A percentile compares a stretch with the other conserved stretches of the same genome.
These are phyloP conservation scores for Mycalesis mineus DNA, from an alignment of 2,888 invertebrate genomes.

Conservation along the genomic window DNA sequence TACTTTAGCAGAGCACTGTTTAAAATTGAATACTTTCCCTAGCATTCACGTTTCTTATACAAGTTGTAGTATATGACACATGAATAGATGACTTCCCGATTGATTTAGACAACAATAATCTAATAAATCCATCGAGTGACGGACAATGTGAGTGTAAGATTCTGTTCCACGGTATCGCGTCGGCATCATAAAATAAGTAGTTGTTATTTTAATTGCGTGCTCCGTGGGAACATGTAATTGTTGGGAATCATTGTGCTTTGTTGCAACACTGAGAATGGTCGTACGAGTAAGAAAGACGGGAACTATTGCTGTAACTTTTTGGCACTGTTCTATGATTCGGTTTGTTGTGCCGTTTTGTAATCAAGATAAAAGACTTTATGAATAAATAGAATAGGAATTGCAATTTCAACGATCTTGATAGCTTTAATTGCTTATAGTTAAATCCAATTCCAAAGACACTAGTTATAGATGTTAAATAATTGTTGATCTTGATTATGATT, in stretches of 20 bases:
- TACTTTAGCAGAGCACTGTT: too few relatives aligned
- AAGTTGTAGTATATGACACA: background rate
- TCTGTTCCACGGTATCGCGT: slow-evolving; percentile 32
- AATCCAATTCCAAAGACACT: background rate
- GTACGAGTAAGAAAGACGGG: slow-evolving; percentile 40
- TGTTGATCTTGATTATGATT: background rate
- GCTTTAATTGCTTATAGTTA: background rate
- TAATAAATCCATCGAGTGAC: slow-evolving; percentile 30
- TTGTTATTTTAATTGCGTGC: slow-evolving; percentile 51
- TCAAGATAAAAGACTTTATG: slow-evolving; percentile 7
- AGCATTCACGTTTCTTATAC: background rate
- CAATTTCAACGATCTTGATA: background rate
- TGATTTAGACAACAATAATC: slow-evolving; percentile 20
- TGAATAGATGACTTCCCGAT: background rate
- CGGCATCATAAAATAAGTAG: slow-evolving; percentile 37
- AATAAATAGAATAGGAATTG: slow-evolving; percentile 4
- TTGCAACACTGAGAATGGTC: slow-evolving; percentile 42
- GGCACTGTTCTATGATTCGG: slow-evolving; percentile 20
- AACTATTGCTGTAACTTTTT: slow-evolving; percentile 35
- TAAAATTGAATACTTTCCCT: background rate
- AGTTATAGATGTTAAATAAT: background rate
- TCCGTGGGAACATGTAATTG: slow-evolving; percentile 57
- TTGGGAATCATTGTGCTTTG: slow-evolving; percentile 54
- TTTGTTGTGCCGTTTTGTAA: slow-evolving; percentile 15
- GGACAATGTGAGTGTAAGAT: slow-evolving; percentile 27